These are phyloP conservation scores for Trichogramma dendrolimi DNA, from an alignment of 2,888 invertebrate species.

Conservation along the genomic window DNA sequence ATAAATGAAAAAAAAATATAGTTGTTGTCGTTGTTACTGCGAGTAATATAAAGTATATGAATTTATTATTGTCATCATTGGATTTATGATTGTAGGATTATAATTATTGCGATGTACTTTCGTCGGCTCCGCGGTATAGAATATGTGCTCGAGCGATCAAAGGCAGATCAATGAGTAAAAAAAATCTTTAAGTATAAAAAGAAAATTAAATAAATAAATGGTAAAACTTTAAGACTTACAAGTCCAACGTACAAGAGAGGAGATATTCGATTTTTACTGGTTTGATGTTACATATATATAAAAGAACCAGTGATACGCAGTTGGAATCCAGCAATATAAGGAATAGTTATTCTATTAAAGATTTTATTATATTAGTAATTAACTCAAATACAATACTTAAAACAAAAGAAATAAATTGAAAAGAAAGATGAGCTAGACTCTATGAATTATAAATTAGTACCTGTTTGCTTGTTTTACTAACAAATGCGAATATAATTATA, in stretches of 20 bases:
- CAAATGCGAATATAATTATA: conserved; percentile 36
- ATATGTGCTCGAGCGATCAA: conserved; percentile 5
- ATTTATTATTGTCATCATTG: conserved; percentile 17
- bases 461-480: conserved; percentile 40
- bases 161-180: conserved; percentile 2
- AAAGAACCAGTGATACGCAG: conserved; percentile 24
- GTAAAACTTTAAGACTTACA: not conserved
- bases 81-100: conserved; percentile 6
- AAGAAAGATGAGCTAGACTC: conserved; percentile 33
- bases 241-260: not conserved
- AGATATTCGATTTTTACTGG: conserved; percentile 17
- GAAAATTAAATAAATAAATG: conserved; percentile 11
- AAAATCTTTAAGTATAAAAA: not conserved
- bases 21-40: conserved; percentile 22
- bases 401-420: conserved; percentile 25
- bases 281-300: not conserved
- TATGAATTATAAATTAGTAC: conserved; percentile 32
- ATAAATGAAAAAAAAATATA: not conserved
- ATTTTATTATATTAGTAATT: conserved; percentile 39
- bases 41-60: not conserved
- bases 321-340: conserved; percentile 35
- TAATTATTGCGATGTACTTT: conserved; percentile 10
- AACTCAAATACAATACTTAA: conserved; percentile 38
- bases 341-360: conserved; percentile 37
- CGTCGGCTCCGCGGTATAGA: conserved; percentile 12